Conservation (phyloP, 2,113 vertebrate species). For the Rhagologus leucostigma region DNA sequence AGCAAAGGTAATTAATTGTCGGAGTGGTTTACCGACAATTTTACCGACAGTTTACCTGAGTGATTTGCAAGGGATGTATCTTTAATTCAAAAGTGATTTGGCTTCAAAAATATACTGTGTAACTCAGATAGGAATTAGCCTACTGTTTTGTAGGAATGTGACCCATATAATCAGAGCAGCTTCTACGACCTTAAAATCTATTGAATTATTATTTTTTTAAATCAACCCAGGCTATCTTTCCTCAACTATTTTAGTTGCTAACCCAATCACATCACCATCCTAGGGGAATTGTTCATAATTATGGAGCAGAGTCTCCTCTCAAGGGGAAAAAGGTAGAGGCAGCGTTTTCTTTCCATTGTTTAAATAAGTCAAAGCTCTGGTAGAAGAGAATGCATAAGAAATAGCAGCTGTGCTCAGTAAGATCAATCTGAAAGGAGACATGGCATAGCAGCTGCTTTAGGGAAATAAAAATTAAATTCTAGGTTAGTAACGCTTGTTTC, state of each 20-base stretch:
- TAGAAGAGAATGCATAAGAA: neutral
- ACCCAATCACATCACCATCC: neutral
- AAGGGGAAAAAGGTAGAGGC: neutral
- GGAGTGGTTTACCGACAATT: neutral
- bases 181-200: neutral
- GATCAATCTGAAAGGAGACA: neutral
- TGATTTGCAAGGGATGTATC: neutral
- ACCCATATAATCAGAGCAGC: neutral
- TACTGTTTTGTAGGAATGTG: neutral
- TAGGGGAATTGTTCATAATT: conserved; percentile 5
- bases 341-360: neutral
- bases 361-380: neutral
- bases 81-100: neutral
- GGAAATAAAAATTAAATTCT: neutral
- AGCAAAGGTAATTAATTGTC: conserved; percentile 10
- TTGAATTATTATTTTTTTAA: neutral
- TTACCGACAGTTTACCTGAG: too few species aligned
- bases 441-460: neutral
- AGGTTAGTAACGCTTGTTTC: neutral
- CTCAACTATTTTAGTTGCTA: neutral
- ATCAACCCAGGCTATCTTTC: neutral
- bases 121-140: neutral
- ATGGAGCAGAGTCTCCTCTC: neutral
- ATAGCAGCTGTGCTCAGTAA: neutral
- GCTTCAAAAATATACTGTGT: neutral